Base-by-base conservation (phyloP, 2,888 invertebrate genomes). In the Sarcophaga rosellei region DNA sequence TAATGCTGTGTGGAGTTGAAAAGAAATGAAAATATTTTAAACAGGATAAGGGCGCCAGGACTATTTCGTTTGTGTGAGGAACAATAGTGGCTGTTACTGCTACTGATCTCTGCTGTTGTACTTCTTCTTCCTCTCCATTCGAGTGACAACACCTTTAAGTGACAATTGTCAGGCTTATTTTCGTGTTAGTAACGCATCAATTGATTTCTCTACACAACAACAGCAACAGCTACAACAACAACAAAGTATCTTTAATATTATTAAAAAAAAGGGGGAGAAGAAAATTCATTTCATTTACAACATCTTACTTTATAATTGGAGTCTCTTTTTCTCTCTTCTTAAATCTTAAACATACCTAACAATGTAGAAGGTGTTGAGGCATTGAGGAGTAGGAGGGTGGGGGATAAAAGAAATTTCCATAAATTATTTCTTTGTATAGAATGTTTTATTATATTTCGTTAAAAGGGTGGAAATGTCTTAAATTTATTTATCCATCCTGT, bases 161-260 rank as follows among this genome's bases (percentile, higher is more conserved):
- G 81, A 86, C 86, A 86, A 86, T 86, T 81, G 70, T 84, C 63
- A 84, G 78, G 86, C 86, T 86, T 86, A 86, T 86, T 86, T 86
- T 86, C 66, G 62, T 84, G 84, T 86, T 86, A 86, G 86, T 75
- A 78, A 75, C 75, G 84, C 86, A 81, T 81, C 84, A 86, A 84
- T 84, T 81, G 84, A 81, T 86, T 84, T 75, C 53, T 53, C 0
- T 12, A 53, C 4, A 53, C 17, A 65, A 86, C 70, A 86, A 68
- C 65, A 23, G 47, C 59, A 82, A 63, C 11, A 23, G n/a, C n/a
- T n/a, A 63, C 12, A 23, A 21, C 63, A 4, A 59, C 44, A 81
- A 44, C 72, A 81, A 76, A 45, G 17, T 35, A 73, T 78, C 75
- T 57, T 70, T 70, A 76, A 82, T 66, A 70, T 73, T 75, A 57